A percentile compares a stretch with the other conserved stretches of the same genome.
Evolutionary conservation across 2,888 invertebrate genomes (phyloP).

Genomic region (Cephus nigrinus): DNA sequence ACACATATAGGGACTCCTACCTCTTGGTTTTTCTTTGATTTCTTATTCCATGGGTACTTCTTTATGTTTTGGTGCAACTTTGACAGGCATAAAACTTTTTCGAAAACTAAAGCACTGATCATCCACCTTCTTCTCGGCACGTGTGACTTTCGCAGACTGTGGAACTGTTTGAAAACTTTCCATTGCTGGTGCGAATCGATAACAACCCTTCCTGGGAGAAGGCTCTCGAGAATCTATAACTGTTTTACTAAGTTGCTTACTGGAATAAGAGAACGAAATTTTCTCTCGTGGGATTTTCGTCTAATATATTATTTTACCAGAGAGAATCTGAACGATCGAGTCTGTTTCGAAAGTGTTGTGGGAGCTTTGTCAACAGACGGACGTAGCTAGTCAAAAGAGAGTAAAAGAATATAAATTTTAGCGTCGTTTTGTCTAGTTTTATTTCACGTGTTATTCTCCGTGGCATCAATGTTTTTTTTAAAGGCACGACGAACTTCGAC

Average conservation of each 20-base stretch:
- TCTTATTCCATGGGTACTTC: background rate
- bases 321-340: background rate
- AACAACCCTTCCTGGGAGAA: background rate
- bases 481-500: background rate
- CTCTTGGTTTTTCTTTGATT: background rate
- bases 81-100: background rate
- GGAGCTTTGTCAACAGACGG: background rate
- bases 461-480: background rate
- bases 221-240: background rate
- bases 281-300: background rate
- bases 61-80: background rate
- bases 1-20: background rate
- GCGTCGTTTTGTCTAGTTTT: background rate
- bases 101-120: background rate
- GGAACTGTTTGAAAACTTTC: background rate
- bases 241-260: background rate
- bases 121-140: background rate
- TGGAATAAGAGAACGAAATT: background rate
- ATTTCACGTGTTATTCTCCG: background rate
- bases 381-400: background rate
- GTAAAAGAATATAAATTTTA: background rate
- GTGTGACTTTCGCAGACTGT: background rate
- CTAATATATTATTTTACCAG: background rate
- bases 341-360: background rate
- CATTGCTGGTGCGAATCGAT: background rate